Evolutionary conservation across 35 echinoderm and acorn worm genomes (phyloP), one percentile per base, ranked within the genome.

Genomic region (Antedon bifida): DNA sequence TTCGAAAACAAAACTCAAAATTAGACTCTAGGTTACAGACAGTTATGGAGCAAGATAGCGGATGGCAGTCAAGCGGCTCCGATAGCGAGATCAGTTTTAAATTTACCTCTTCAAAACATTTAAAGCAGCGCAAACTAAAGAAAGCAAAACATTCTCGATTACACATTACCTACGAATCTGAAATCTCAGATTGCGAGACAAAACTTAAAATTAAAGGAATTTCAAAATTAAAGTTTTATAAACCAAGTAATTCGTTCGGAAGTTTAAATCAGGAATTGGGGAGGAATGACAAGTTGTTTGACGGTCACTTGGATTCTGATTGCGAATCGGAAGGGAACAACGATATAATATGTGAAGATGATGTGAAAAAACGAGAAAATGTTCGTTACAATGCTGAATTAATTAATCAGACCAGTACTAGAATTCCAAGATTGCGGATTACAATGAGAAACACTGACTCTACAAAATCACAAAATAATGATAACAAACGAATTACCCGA

Each of bases 151-250:
- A 36, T 31, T 36, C 84, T 39, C 75, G 42, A 79, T 74, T 88
- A 35, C 21, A 77, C 74, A 55, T 38, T 46, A 89, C 86, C 0
- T 96, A 96, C 73, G 84, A 96, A 73, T 96, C 93, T 31, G 89
- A 91, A 77, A 91, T 96, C 16, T 96, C 93, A 30, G 86, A 89
- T n/a, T 96, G 93, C 44, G 84, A 88, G 36, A 96, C 89, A 1
- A 96, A 96, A 82, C 46, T 96, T 31, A 96, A 91, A 83, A 96
- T 96, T 29, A 45, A 90, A 46, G 93, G 89, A 38, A 83, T 93
- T 19, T 84, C 31, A 31, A 34, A 33, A 78, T 32, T 33, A 32
- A 78, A 36, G 32, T 34, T 33, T 13, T 78, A 34, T 9, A 32
- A 64, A 79, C 23, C 29, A 7, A 32, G 82, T 74, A 39, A 44